Base-by-base conservation (phyloP, 2,888 invertebrate genomes). In the Prosapia bicincta region DNA sequence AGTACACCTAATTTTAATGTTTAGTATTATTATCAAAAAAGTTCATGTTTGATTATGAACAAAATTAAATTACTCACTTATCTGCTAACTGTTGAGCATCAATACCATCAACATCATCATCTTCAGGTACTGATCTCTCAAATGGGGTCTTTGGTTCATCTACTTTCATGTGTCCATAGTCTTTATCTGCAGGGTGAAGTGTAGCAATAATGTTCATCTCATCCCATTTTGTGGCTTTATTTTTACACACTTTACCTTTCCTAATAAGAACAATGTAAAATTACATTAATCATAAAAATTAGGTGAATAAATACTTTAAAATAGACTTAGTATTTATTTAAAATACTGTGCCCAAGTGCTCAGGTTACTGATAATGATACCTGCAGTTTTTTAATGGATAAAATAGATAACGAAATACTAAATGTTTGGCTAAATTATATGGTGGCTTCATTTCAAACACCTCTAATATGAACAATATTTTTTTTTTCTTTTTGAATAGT, bases 181-280 rank as follows among this genome's bases (percentile, higher is more conserved):
- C 99, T 87, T 99, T 99, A 85, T 97, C 97, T 25, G 94, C 89
- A 66, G 99, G 99, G 88, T 99, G 99, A 83, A 97, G 91, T 0
- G 99, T 99, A 80, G 97, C 98, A 82, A 99, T 89, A 80, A 99
- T 99, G 86, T 99, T 99, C 91, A 98, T 95, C 88, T 99, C 99
- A 86, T 99, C 99, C 88, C 96, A 97, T 88, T 96, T 94, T 83
- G 96, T 89, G 81, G 89, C 74, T 30, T 74, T 74, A 66, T 65
- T 74, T 74, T 74, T 74, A 26, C 74, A 74, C 66, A 74, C 75
- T 76, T 77, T 75, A 0, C 75, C 71, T 67, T 75, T 75, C 32
- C 71, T 75, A 26, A 0, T 1, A 65, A 24, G 28, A 69, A 2
- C 1, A 6, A 69, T 26, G 3, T 25, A n/a, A n/a, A n/a, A 23